A percentile compares a stretch with the other conserved stretches of the same genome.
Conservation (phyloP, 1,140 invertebrate genomes). For the Ceratina japonica region DNA sequence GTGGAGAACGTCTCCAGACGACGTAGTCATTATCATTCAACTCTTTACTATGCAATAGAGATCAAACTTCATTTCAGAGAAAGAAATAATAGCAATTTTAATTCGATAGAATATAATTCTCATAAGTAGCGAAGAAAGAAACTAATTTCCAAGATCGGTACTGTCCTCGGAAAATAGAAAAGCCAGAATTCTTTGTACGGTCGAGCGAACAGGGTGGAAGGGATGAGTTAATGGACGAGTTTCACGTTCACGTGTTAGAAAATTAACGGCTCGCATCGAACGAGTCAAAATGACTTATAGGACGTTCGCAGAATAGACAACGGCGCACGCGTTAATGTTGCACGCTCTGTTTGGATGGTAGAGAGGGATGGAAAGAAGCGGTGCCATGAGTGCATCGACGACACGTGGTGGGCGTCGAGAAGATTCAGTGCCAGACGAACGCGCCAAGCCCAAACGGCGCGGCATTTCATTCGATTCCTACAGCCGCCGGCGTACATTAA, state of each 20-base stretch:
- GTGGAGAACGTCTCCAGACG: not conserved
- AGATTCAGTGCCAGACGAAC: constrained; percentile 64
- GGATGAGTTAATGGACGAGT: constrained; percentile 28
- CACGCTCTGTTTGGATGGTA: not conserved
- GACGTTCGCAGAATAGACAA: constrained; percentile 41
- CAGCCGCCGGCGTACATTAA: constrained; percentile 58
- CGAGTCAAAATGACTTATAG: constrained; percentile 52
- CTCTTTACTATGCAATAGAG: too few species aligned
- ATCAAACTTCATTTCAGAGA: too few species aligned
- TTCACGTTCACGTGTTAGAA: constrained; percentile 13
- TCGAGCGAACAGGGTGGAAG: not conserved
- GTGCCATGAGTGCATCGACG: constrained; percentile 53
- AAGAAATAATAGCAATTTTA: too few species aligned
- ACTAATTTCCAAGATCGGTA: too few species aligned
- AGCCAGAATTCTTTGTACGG: too few species aligned
- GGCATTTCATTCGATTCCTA: constrained; percentile 66
- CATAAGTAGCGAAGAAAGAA: too few species aligned
- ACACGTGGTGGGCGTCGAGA: constrained; percentile 66
- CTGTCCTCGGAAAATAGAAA: too few species aligned
- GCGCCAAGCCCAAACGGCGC: constrained; percentile 64
- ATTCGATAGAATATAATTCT: too few species aligned
- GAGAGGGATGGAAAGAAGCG: constrained; percentile 14
- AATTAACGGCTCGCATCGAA: constrained; percentile 34
- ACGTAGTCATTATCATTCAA: too few species aligned
- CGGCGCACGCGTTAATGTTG: not conserved